These are phyloP conservation scores for Phasianus colchicus DNA, from an alignment of 2,113 vertebrate species.

Conservation along the genomic window DNA sequence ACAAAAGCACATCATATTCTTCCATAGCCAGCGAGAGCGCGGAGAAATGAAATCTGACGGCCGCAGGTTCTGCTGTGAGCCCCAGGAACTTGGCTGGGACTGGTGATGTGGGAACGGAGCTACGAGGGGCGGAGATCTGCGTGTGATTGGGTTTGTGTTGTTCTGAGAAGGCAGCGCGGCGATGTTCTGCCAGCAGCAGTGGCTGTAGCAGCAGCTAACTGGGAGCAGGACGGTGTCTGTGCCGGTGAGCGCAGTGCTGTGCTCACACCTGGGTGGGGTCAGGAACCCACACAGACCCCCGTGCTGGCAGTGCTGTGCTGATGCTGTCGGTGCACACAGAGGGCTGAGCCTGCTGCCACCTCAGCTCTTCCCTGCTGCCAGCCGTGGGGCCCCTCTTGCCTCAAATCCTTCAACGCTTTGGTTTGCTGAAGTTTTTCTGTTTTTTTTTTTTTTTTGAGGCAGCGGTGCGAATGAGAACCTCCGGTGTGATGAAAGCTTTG, in stretches of 20 bases:
- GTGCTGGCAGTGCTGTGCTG: too few species aligned
- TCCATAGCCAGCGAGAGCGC: neutral
- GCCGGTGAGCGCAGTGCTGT: neutral
- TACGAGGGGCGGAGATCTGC: conserved; percentile 1
- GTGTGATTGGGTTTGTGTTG: neutral
- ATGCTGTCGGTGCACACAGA: too few species aligned
- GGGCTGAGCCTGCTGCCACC: neutral
- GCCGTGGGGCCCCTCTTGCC: neutral
- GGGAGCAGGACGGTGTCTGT: conserved; percentile 36
- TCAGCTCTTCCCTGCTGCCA: neutral
- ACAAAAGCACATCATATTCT: conserved; percentile 8
- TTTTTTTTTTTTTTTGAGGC: neutral
- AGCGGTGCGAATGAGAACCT: neutral
- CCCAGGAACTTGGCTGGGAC: conserved; percentile 48
- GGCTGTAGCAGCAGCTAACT: conserved; percentile 44
- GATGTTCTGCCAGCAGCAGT: conserved; percentile 45
- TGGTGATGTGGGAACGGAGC: neutral
- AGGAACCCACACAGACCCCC: too few species aligned
- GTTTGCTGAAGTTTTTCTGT: too few species aligned
- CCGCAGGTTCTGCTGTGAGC: conserved; percentile 54
- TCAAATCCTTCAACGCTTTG: too few species aligned
- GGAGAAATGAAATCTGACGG: neutral
- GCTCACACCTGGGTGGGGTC: conserved; percentile 21
- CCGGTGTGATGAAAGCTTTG: neutral
- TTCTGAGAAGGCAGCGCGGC: neutral